A percentile compares a stretch with the other conserved stretches of the same genome.
phyloP scores from a whole-genome alignment of 2,113 vertebrate species.

The Mobula birostris region DNA sequence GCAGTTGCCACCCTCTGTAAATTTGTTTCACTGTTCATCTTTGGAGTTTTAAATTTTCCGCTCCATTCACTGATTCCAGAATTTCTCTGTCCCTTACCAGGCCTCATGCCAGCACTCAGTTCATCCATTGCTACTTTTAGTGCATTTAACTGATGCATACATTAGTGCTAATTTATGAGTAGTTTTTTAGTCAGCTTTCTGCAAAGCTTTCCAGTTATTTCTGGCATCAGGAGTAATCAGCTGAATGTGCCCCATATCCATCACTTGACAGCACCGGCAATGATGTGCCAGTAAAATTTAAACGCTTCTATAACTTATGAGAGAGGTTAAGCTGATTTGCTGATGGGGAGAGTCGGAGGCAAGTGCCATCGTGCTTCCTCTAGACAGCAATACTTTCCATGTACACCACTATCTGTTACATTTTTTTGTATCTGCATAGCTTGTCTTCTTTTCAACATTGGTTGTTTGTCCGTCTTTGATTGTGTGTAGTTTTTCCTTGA shows the following conservation, averaged over 20 bases:
- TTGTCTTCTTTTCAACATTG: too few species aligned
- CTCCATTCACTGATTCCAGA: neutral
- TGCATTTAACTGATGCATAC: neutral
- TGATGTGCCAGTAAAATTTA: neutral
- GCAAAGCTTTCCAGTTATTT: neutral
- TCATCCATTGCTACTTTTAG: too few species aligned
- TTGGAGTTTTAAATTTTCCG: neutral
- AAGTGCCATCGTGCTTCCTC: neutral
- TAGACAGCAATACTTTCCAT: neutral
- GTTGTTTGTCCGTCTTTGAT: too few species aligned
- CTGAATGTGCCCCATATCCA: neutral
- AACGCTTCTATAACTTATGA: neutral
- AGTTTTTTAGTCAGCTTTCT: neutral
- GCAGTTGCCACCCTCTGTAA: neutral
- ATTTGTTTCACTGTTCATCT: neutral
- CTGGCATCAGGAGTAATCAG: neutral
- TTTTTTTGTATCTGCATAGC: neutral
- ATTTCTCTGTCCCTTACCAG: neutral
- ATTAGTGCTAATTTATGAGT: neutral
- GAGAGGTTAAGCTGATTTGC: neutral
- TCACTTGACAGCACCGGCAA: conserved; percentile 2
- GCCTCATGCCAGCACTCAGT: neutral
- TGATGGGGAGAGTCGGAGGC: neutral
- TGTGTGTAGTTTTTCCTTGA: too few species aligned
- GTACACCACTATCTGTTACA: neutral